These are phyloP conservation scores for Eurystomus gularis DNA, from an alignment of 2,113 vertebrate genomes.

Conservation along the genomic window DNA sequence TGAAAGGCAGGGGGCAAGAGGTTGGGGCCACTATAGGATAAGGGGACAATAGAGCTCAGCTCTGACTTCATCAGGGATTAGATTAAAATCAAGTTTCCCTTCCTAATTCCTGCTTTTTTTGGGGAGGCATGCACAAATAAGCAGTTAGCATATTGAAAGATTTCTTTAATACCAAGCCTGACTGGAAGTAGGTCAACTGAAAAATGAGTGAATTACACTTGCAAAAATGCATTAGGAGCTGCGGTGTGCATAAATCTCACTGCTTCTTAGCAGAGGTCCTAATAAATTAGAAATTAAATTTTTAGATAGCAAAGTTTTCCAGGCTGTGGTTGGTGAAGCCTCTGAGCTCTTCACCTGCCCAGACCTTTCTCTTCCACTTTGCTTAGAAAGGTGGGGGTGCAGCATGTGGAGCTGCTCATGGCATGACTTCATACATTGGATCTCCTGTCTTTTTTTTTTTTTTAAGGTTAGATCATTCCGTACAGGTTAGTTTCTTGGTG, in stretches of 20 bases:
- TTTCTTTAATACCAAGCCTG: constrained; percentile 14
- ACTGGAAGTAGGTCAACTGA: constrained; percentile 47
- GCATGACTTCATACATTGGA: accelerated
- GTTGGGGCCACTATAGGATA: too few species aligned
- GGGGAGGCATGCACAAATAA: not conserved
- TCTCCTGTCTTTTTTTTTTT: not conserved
- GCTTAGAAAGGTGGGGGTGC: not conserved
- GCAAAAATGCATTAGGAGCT: not conserved
- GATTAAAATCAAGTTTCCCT: not conserved
- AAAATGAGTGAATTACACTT: constrained; percentile 36
- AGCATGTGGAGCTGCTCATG: accelerated
- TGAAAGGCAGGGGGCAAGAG: too few species aligned
- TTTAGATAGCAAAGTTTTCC: not conserved
- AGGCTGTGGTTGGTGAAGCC: not conserved
- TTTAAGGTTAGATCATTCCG: not conserved
- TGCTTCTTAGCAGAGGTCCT: not conserved
- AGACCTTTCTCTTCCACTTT: not conserved
- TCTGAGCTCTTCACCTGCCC: not conserved
- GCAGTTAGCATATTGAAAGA: not conserved
- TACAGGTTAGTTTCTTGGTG: not conserved
- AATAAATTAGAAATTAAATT: not conserved
- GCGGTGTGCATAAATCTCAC: not conserved
- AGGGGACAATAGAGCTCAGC: not conserved
- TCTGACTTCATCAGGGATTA: not conserved
- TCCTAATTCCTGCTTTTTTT: not conserved